Conservation (phyloP, 2,888 invertebrate species). For the Microctonus hyperodae region DNA sequence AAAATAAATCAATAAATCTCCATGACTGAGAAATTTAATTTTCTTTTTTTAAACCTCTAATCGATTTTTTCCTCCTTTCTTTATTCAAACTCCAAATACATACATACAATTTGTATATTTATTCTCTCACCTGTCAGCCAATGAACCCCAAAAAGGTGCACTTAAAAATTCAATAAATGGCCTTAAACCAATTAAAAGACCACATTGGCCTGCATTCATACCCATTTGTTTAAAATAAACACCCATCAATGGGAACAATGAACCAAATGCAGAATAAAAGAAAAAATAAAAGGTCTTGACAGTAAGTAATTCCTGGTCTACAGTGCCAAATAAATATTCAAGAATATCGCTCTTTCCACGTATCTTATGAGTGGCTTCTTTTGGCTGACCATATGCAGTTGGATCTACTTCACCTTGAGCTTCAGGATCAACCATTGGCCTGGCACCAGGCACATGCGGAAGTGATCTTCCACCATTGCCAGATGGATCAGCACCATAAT, state of each 20-base stretch:
- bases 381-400: conserved; percentile 80
- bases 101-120: not conserved
- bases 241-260: conserved; percentile 96
- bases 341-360: conserved; percentile 85
- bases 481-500: conserved; percentile 42
- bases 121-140: conserved; percentile 79
- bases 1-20: not conserved
- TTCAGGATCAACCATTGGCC: conserved; percentile 84
- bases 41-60: not conserved
- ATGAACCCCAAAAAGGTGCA: conserved; percentile 97
- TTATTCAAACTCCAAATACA: not conserved
- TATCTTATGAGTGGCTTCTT: conserved; percentile 89
- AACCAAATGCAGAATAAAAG: conserved; percentile 99
- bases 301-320: conserved; percentile 90
- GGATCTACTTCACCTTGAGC: conserved; percentile 89
- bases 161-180: conserved; percentile 97
- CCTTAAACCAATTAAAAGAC: conserved; percentile 91
- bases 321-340: conserved; percentile 81
- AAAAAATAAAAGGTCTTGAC: conserved; percentile 99
- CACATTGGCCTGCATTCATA: conserved; percentile 97
- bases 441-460: conserved; percentile 57
- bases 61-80: conserved; percentile 4
- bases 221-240: conserved; percentile 99
- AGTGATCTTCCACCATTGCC: conserved; percentile 40
- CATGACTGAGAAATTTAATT: not conserved